Conservation (phyloP, 1,140 invertebrate species). For the Cardiocondyla obscurior region DNA sequence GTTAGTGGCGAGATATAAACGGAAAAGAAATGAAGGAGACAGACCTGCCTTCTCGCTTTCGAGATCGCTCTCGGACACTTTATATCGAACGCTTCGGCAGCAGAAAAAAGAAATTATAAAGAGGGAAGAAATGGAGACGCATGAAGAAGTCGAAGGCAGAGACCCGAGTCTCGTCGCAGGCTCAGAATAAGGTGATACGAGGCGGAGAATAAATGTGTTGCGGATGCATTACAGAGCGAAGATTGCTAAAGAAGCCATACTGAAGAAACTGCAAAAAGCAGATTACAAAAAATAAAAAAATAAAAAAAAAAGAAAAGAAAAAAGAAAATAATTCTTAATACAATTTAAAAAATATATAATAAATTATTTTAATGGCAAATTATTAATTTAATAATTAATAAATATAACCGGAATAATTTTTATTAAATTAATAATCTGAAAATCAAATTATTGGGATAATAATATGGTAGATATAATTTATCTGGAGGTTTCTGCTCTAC, state of each 20-base stretch:
- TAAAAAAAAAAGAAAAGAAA: too few relatives aligned
- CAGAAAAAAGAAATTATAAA: conserved; percentile 13
- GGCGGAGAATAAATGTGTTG: background rate
- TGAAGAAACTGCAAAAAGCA: background rate
- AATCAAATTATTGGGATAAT: too few relatives aligned
- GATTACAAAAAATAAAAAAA: background rate
- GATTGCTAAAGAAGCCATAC: background rate
- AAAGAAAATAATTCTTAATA: too few relatives aligned
- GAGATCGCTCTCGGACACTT: conserved; percentile 26
- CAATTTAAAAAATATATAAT: too few relatives aligned
- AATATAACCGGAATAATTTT: too few relatives aligned
- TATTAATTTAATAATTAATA: conserved; percentile 21
- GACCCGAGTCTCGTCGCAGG: background rate
- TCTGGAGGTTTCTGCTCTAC: background rate
- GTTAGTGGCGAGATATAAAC: conserved; percentile 68
- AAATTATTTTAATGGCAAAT: too few relatives aligned
- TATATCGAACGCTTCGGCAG: background rate
- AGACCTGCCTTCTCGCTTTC: conserved; percentile 54
- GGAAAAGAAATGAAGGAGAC: conserved; percentile 58
- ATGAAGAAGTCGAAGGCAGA: background rate
- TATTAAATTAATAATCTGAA: conserved; percentile 1
- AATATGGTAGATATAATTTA: background rate
- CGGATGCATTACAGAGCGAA: background rate
- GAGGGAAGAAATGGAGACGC: background rate
- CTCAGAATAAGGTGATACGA: background rate